Base-by-base conservation (phyloP, 2,113 vertebrate genomes). In the Microtus ochrogaster region DNA sequence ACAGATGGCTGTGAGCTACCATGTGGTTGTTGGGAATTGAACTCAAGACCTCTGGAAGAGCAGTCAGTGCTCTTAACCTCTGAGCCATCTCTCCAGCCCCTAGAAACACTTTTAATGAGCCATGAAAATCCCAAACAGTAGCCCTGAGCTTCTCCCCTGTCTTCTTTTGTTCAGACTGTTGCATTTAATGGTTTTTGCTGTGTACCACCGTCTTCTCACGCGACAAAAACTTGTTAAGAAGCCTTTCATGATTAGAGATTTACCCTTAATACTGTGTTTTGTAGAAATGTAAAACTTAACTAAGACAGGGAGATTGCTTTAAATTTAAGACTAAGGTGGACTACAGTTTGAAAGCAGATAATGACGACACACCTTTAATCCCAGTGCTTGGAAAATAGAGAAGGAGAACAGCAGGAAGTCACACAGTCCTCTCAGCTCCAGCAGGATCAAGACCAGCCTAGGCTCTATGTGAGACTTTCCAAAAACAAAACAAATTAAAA, bases 241-340 rank as follows among this genome's bases (percentile, higher is more conserved):
- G 24, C 21, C 24, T 93, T 93, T 39, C n/a, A 6, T 86, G 26
- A 28, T 94, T 84, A 90, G 63, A 86, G 41, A 91, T 49, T 94
- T 10, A 41, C 21, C 6, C 26, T 89, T 91, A 92, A 58, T 83
- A 79, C 22, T 39, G 47, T 87, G n/a, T 65, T 65, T 94, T 91
- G 68, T 89, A 49, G 91, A 96, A 86, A n/a, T 93, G 3, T 91
- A 65, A 95, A 92, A 92, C 7, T 87, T 89, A 90, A n/a, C 8
- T 72, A 49, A 73, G 14, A 24, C 36, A 55, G 7, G 13, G 30
- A 26, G 21, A 26, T 73, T 88, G 10, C 36, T 72, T 66, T 72
- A 87, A 85, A 11, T 81, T 41, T 19, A 30, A 68, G 36, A 5
- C 63, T 13, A 68, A 28, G 24, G n/a, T 81, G 63, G 9, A 17